Conservation (phyloP, 2,113 vertebrate species). For the Archocentrus centrarchus region DNA sequence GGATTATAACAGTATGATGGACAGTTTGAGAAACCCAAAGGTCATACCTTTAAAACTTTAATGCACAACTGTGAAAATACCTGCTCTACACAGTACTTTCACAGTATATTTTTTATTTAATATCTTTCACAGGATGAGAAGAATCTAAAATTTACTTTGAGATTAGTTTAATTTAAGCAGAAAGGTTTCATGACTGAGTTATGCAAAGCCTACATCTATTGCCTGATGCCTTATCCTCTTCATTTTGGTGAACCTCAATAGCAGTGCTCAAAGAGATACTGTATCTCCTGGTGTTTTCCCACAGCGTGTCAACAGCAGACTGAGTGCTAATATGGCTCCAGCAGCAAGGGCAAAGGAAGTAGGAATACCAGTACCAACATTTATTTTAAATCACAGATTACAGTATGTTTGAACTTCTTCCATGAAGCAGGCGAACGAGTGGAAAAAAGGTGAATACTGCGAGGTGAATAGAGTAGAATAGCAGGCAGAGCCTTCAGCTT, state of each 20-base stretch:
- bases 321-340: background rate
- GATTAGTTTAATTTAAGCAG: background rate
- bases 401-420: background rate
- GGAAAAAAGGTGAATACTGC: background rate
- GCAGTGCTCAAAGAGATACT: background rate
- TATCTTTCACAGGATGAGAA: background rate
- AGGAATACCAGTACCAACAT: background rate
- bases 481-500: too few relatives aligned
- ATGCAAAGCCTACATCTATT: background rate
- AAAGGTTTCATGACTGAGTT: background rate
- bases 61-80: background rate
- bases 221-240: background rate
- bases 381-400: background rate
- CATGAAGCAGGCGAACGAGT: background rate
- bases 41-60: background rate
- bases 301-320: constrained; percentile 10
- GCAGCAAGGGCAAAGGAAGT: background rate
- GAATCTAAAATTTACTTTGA: background rate
- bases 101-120: too few relatives aligned
- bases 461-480: too few relatives aligned
- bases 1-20: background rate
- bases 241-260: background rate
- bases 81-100: too few relatives aligned
- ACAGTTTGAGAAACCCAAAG: background rate
- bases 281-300: background rate